Evolutionary conservation across 2,113 vertebrate genomes (phyloP).

Genomic region (Oceanodroma tethys): DNA sequence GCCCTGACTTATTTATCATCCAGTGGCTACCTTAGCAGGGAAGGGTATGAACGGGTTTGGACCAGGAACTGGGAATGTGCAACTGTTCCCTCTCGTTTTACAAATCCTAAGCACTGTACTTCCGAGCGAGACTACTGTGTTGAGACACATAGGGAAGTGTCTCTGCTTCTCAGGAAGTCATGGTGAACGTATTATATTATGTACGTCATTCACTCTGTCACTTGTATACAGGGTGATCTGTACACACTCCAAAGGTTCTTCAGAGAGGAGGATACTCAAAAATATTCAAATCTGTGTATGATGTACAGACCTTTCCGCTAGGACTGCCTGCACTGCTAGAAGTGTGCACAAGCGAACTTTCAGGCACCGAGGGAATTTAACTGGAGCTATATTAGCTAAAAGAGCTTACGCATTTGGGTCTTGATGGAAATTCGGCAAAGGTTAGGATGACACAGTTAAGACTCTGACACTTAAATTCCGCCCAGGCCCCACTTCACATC

Average conservation of each 20-base stretch:
- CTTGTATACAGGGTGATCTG: not conserved
- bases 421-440: not conserved
- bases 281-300: not conserved
- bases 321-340: not conserved
- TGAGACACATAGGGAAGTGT: not conserved
- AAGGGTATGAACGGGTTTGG: not conserved
- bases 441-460: not conserved
- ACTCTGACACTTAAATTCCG: not conserved
- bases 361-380: not conserved
- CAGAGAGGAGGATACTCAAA: not conserved
- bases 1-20: not conserved
- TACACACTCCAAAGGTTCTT: not conserved
- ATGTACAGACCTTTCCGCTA: not conserved
- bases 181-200: fast-evolving
- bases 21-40: not conserved
- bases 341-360: not conserved
- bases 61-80: not conserved
- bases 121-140: not conserved
- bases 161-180: not conserved
- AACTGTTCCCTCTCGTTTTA: fast-evolving
- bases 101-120: fast-evolving
- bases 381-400: not conserved
- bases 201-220: not conserved
- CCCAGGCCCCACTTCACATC: not conserved
- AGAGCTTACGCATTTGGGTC: not conserved